These are phyloP conservation scores for Pachyramphus minor DNA, from an alignment of 2,113 vertebrate species.

Conservation along the genomic window DNA sequence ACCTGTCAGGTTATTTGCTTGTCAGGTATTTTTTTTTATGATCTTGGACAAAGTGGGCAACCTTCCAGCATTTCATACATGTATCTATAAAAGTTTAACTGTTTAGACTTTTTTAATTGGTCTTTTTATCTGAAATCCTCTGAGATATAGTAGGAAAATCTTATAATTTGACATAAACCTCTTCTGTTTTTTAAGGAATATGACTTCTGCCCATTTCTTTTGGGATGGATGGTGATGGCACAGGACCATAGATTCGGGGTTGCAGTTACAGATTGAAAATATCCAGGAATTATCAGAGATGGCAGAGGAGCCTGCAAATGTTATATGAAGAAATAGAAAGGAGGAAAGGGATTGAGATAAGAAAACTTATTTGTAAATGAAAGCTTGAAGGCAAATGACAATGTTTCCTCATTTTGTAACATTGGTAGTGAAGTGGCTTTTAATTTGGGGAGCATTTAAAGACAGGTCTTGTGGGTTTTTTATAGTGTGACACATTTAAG, in stretches of 20 bases:
- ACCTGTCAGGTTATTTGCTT: background rate
- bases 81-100: background rate
- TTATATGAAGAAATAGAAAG: background rate
- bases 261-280: background rate
- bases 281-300: background rate
- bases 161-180: background rate
- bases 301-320: background rate
- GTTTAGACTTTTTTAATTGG: background rate
- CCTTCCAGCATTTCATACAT: background rate
- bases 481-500: background rate
- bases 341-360: background rate
- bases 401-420: background rate
- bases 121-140: background rate
- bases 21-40: background rate
- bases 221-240: background rate
- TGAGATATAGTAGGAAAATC: background rate
- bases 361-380: background rate
- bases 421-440: background rate
- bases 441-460: background rate
- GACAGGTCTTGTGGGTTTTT: background rate
- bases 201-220: background rate
- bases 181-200: background rate
- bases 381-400: background rate
- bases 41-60: background rate
- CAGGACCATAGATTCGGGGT: background rate